A percentile compares a stretch with the other conserved stretches of the same genome.
These are phyloP conservation scores for Penaeus indicus DNA, from an alignment of 1,140 invertebrate genomes.

Conservation along the genomic window DNA sequence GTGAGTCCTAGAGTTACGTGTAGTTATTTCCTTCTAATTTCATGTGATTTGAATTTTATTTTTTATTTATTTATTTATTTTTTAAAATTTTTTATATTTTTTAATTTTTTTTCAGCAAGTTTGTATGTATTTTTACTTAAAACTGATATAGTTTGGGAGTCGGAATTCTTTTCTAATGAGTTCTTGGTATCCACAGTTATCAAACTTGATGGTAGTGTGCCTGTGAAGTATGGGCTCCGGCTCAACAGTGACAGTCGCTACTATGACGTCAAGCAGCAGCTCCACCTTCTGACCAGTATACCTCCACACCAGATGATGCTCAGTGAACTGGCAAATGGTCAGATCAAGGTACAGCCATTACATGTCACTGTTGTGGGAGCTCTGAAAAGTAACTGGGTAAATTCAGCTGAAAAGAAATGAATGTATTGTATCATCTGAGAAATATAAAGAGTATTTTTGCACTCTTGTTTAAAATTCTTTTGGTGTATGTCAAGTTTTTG, in stretches of 20 bases:
- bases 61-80: conserved; percentile 8
- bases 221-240: conserved; percentile 85
- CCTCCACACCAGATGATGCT: conserved; percentile 73
- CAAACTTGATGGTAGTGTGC: conserved; percentile 82
- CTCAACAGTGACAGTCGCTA: conserved; percentile 86
- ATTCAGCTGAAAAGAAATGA: too few species aligned
- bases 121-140: neutral
- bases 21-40: neutral
- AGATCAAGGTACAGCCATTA: conserved; percentile 53
- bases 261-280: conserved; percentile 78
- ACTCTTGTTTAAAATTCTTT: neutral
- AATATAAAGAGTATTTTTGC: neutral
- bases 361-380: neutral
- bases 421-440: neutral
- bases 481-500: neutral
- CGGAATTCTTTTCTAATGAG: neutral
- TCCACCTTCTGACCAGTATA: conserved; percentile 74
- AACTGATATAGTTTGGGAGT: neutral
- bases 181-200: conserved; percentile 75
- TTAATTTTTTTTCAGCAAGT: neutral
- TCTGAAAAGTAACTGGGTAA: neutral
- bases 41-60: neutral
- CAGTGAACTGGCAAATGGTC: conserved; percentile 72
- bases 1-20: conserved; percentile 70
- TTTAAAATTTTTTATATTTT: conserved; percentile 19